A percentile compares a stretch with the other conserved stretches of the same genome.
These are phyloP conservation scores for Hyperoodon ampullatus DNA, from an alignment of 2,113 vertebrate genomes.

Conservation along the genomic window DNA sequence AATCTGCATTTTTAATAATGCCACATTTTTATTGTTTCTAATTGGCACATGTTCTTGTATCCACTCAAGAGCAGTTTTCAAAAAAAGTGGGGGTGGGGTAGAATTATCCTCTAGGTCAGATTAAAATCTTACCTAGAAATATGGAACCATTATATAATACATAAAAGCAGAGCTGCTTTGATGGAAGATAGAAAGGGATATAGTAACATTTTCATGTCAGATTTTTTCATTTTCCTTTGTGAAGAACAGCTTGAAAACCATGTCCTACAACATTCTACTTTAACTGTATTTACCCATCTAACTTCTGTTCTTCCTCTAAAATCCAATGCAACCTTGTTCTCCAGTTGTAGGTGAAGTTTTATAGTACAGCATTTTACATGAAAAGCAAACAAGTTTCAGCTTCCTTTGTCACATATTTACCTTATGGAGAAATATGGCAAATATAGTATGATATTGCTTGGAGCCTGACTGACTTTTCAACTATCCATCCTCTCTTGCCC, in stretches of 20 bases:
- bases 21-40: neutral
- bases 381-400: neutral
- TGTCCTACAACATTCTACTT: neutral
- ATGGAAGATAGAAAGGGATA: neutral
- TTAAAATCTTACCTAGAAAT: neutral
- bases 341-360: neutral
- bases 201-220: neutral
- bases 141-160: neutral
- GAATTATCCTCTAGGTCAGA: neutral
- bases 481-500: neutral
- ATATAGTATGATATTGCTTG: neutral
- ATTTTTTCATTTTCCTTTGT: neutral
- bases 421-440: neutral
- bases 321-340: neutral
- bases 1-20: slow-evolving; percentile 15
- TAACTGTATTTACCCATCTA: neutral
- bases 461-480: neutral
- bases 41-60: neutral
- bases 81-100: neutral
- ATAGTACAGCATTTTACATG: neutral
- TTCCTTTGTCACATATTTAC: neutral
- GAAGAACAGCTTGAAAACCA: neutral
- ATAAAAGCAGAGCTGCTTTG: slow-evolving; percentile 30
- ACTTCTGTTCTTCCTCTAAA: neutral
- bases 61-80: neutral